A percentile compares a stretch with the other conserved stretches of the same genome.
phyloP scores from a whole-genome alignment of 2,888 invertebrate genomes.

The Callimorpha dominula region DNA sequence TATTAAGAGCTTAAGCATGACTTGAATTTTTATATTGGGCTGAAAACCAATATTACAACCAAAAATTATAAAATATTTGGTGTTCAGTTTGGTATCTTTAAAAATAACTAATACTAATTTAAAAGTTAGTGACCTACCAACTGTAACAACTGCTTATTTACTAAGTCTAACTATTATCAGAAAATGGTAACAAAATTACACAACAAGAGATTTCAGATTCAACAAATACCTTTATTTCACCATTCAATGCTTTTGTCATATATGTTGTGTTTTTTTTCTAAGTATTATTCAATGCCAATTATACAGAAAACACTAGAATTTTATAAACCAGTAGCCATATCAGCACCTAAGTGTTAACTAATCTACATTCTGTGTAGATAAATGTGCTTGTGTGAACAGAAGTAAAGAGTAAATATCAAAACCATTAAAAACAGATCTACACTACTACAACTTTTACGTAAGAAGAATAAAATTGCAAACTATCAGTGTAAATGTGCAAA shows the following conservation, averaged over 20 bases:
- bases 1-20: too few species aligned
- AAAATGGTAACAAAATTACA: not conserved
- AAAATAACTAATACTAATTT: not conserved
- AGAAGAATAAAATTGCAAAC: constrained; percentile 3
- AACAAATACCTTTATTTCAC: not conserved
- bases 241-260: not conserved
- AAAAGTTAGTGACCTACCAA: not conserved
- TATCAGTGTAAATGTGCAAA: constrained; percentile 27
- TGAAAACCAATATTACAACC: not conserved
- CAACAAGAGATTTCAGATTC: not conserved
- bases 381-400: constrained; percentile 16
- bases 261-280: not conserved
- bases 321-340: not conserved
- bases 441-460: not conserved
- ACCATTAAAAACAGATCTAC: not conserved
- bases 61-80: not conserved
- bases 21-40: not conserved
- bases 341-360: not conserved
- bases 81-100: not conserved
- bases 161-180: not conserved
- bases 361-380: constrained; percentile 6
- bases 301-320: not conserved
- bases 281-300: not conserved
- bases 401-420: constrained; percentile 3
- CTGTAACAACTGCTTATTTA: not conserved